A percentile compares a stretch with the other conserved stretches of the same genome.
phyloP scores from a whole-genome alignment of 2,113 vertebrate species.

The Ariopsis seemanni region DNA sequence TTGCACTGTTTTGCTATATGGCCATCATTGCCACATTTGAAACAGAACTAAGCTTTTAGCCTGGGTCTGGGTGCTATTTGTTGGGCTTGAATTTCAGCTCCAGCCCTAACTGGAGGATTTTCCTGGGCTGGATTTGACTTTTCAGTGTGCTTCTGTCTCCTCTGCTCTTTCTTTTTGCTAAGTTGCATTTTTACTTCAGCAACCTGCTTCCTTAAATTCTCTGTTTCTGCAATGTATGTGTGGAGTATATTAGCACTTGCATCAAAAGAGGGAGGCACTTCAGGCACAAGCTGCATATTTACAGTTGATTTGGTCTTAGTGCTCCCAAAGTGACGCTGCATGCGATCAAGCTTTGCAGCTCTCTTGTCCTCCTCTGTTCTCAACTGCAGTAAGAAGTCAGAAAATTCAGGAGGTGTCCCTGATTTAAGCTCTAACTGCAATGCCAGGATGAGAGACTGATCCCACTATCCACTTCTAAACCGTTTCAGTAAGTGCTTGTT shows the following conservation, averaged over 20 bases:
- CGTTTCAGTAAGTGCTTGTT: too few relatives aligned
- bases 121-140: too few relatives aligned
- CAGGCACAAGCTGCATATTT: neutral
- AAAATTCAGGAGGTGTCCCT: neutral
- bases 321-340: neutral
- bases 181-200: neutral
- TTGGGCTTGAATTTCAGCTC: too few relatives aligned
- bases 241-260: neutral
- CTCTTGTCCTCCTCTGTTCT: neutral
- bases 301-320: neutral
- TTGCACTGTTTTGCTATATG: constrained; percentile 15
- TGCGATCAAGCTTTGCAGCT: constrained; percentile 4
- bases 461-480: neutral
- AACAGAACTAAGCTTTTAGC: constrained; percentile 38
- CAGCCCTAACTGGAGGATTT: too few relatives aligned
- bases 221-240: constrained; percentile 4
- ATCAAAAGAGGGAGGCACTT: neutral
- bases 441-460: neutral
- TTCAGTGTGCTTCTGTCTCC: too few relatives aligned
- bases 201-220: constrained; percentile 24
- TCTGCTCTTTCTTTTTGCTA: neutral
- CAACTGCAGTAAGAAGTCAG: neutral
- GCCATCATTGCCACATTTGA: constrained; percentile 36
- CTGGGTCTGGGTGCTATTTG: too few relatives aligned
- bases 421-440: neutral